phyloP scores from a whole-genome alignment of 1,140 invertebrate species.

The Streblospio benedicti region DNA sequence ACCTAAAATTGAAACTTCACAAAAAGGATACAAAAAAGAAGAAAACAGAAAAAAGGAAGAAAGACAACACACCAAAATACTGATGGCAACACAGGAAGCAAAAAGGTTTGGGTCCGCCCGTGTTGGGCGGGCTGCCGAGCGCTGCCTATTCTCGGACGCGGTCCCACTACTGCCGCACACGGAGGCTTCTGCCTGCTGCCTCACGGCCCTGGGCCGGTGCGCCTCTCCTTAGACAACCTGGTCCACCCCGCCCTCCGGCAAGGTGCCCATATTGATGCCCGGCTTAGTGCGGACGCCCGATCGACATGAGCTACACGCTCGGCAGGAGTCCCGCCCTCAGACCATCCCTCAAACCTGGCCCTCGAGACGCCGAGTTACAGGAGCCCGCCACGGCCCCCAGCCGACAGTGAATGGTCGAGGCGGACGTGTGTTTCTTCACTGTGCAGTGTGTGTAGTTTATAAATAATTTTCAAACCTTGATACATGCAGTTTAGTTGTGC shows the following conservation, averaged over 20 bases:
- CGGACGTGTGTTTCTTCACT: no score
- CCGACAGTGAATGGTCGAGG: no score
- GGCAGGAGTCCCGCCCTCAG: conserved; percentile 66
- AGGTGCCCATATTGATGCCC: conserved; percentile 79
- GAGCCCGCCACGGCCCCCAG: conserved; percentile 55
- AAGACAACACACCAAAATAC: no score
- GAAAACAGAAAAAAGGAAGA: no score
- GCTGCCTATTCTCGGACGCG: conserved; percentile 84
- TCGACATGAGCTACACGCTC: conserved; percentile 49
- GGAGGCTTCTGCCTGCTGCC: conserved; percentile 92
- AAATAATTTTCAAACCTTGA: no score
- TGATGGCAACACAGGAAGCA: no score
- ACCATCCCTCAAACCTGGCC: conserved; percentile 72
- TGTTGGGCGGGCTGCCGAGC: conserved; percentile 74
- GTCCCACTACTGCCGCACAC: conserved; percentile 94
- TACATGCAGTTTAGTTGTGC: no score
- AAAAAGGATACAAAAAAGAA: no score
- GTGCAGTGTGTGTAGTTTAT: no score
- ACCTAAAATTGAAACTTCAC: no score
- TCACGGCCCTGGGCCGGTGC: conserved; percentile 93
- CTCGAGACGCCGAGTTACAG: conserved; percentile 90
- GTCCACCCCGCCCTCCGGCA: conserved; percentile 65
- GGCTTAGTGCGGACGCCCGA: conserved; percentile 59
- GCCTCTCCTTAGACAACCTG: conserved; percentile 86
- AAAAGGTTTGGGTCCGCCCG: conserved; percentile 73